phyloP scores from a whole-genome alignment of 2,888 invertebrate genomes.

The Oithona nana region DNA sequence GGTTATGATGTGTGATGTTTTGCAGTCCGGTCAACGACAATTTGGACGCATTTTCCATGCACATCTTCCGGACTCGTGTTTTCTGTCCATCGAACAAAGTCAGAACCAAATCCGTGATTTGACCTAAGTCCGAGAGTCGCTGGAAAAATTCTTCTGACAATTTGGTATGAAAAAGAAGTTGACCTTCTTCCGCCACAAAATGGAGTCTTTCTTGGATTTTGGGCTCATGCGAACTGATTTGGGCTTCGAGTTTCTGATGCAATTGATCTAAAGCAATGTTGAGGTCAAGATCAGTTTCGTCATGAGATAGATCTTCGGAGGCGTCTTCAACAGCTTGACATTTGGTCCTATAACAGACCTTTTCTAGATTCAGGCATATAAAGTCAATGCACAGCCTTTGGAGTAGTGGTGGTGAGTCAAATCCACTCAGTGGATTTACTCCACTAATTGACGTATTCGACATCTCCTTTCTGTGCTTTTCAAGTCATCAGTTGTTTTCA shows the following conservation, averaged over 20 bases:
- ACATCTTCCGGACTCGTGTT: slow-evolving; percentile 39
- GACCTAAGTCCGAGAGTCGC: slow-evolving; percentile 37
- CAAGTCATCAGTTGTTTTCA: no score
- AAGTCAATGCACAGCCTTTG: slow-evolving; percentile 43
- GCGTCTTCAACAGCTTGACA: slow-evolving; percentile 34
- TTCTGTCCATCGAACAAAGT: slow-evolving; percentile 39
- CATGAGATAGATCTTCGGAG: neutral
- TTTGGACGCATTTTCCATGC: slow-evolving; percentile 38
- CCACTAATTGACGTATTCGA: no score
- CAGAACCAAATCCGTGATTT: slow-evolving; percentile 40
- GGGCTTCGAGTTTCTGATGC: neutral
- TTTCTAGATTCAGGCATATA: slow-evolving; percentile 41
- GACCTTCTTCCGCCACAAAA: neutral
- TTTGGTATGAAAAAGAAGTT: slow-evolving; percentile 36
- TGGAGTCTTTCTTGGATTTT: neutral
- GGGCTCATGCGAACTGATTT: neutral
- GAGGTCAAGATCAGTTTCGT: neutral
- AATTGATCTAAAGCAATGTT: neutral
- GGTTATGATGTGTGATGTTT: slow-evolving; percentile 41
- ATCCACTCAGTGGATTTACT: no score
- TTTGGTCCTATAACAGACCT: slow-evolving; percentile 21
- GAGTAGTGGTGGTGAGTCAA: slow-evolving; percentile 39
- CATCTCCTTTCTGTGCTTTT: no score
- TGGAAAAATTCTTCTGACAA: slow-evolving; percentile 39
- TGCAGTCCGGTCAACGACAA: slow-evolving; percentile 39